Conservation (phyloP, 2,888 invertebrate species). For the Andrena bicolor region DNA sequence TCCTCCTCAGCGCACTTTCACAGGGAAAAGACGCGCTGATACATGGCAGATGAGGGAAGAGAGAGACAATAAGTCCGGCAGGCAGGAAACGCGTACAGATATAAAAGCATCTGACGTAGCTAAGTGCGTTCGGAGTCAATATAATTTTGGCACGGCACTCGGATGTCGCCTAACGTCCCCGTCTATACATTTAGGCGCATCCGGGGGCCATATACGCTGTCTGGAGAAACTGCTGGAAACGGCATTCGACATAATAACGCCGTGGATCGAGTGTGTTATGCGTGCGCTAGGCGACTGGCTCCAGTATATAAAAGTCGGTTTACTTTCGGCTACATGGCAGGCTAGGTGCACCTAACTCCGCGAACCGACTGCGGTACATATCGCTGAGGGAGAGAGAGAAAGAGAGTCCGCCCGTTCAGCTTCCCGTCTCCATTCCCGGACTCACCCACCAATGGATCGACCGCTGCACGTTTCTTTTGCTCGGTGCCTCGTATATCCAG, state of each 20-base stretch:
- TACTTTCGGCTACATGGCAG: slow-evolving; percentile 77
- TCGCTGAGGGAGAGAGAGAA: slow-evolving; percentile 39
- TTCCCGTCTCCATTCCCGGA: slow-evolving; percentile 67
- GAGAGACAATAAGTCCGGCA: slow-evolving; percentile 29
- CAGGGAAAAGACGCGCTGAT: background rate
- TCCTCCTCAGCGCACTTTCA: background rate
- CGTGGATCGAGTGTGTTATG: slow-evolving; percentile 42
- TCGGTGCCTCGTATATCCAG: slow-evolving; percentile 30
- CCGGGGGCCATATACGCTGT: slow-evolving; percentile 41
- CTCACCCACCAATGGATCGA: slow-evolving; percentile 64
- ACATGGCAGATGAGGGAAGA: background rate
- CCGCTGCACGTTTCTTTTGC: slow-evolving; percentile 54
- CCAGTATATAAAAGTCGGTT: slow-evolving; percentile 81
- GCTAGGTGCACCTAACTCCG: slow-evolving; percentile 62
- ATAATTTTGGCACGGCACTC: slow-evolving; percentile 82
- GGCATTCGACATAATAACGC: slow-evolving; percentile 71
- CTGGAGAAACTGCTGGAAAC: slow-evolving; percentile 63
- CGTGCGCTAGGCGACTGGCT: slow-evolving; percentile 49
- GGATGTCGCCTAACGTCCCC: slow-evolving; percentile 74
- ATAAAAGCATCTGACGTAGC: slow-evolving; percentile 76
- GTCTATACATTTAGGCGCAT: slow-evolving; percentile 45
- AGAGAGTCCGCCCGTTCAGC: slow-evolving; percentile 64
- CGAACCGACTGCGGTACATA: slow-evolving; percentile 30
- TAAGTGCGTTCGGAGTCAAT: slow-evolving; percentile 79
- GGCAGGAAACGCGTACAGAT: slow-evolving; percentile 61